Evolutionary conservation across 1,140 invertebrate genomes (phyloP).

Genomic region (Calycopis cecrops): DNA sequence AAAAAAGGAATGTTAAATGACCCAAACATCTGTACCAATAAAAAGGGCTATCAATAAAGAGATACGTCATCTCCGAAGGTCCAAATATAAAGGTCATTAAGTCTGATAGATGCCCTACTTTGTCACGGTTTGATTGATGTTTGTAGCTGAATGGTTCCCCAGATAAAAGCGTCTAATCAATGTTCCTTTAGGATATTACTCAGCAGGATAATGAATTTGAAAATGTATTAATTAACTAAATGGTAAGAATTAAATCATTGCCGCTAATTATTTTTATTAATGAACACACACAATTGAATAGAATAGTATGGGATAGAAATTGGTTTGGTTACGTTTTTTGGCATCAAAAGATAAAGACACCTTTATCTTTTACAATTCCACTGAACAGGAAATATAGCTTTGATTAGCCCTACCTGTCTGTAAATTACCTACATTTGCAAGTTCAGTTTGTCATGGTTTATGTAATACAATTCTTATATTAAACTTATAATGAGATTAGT

Average conservation of each 20-base stretch:
- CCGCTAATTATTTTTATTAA: conserved; percentile 6
- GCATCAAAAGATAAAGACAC: too few relatives aligned
- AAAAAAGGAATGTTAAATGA: conserved; percentile 13
- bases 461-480: too few relatives aligned
- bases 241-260: conserved; percentile 1
- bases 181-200: conserved; percentile 18
- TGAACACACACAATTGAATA: too few relatives aligned
- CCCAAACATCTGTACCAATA: conserved; percentile 12
- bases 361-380: too few relatives aligned
- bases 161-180: conserved; percentile 24
- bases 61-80: conserved; percentile 17
- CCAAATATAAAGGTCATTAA: conserved; percentile 24
- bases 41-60: conserved; percentile 20
- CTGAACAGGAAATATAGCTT: too few relatives aligned
- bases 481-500: too few relatives aligned
- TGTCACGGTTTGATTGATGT: conserved; percentile 32
- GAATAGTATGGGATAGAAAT: too few relatives aligned
- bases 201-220: conserved; percentile 8
- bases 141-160: conserved; percentile 13
- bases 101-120: conserved; percentile 28
- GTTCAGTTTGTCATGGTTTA: too few relatives aligned
- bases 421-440: too few relatives aligned
- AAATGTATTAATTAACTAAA: conserved; percentile 17
- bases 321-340: too few relatives aligned
- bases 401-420: too few relatives aligned